Conservation (phyloP, 2,113 vertebrate species). For the Chitala chitala region DNA sequence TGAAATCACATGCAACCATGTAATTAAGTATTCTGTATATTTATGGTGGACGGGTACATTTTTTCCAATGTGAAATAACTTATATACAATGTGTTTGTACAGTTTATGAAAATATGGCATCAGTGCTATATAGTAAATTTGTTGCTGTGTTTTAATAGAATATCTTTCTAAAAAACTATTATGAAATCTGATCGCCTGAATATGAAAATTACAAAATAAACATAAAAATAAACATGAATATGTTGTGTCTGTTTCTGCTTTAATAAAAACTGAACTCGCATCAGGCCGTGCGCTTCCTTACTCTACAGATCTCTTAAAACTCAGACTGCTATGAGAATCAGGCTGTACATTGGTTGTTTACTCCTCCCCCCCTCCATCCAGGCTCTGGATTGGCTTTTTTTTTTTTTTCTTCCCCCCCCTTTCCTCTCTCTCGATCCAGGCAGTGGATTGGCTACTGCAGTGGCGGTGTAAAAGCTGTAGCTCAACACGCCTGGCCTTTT, state of each 20-base stretch:
- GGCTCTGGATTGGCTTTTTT: no score
- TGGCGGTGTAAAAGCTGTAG: background rate
- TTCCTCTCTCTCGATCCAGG: no score
- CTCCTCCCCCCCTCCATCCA: no score
- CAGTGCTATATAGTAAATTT: conserved; percentile 57
- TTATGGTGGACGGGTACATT: conserved; percentile 43
- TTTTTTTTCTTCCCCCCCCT: no score
- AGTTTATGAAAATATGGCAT: conserved; percentile 39
- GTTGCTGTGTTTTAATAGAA: conserved; percentile 69
- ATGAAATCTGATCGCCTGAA: conserved; percentile 55
- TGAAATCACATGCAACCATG: conserved; percentile 1
- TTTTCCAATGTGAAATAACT: conserved; percentile 52
- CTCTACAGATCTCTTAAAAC: no score
- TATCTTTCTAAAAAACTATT: conserved; percentile 61
- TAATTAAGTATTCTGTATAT: conserved; percentile 35
- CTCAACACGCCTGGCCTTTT: conserved; percentile 26
- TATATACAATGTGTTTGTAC: conserved; percentile 51
- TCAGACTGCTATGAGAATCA: no score
- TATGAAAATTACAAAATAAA: conserved; percentile 57
- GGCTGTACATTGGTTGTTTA: no score
- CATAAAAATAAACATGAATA: conserved; percentile 16
- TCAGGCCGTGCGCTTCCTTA: conserved; percentile 9
- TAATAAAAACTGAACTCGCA: conserved; percentile 19
- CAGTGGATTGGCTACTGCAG: no score
- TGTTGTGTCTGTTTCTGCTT: conserved; percentile 12